Evolutionary conservation across 2,113 vertebrate species (phyloP).

Genomic region (Engraulis encrasicolus): DNA sequence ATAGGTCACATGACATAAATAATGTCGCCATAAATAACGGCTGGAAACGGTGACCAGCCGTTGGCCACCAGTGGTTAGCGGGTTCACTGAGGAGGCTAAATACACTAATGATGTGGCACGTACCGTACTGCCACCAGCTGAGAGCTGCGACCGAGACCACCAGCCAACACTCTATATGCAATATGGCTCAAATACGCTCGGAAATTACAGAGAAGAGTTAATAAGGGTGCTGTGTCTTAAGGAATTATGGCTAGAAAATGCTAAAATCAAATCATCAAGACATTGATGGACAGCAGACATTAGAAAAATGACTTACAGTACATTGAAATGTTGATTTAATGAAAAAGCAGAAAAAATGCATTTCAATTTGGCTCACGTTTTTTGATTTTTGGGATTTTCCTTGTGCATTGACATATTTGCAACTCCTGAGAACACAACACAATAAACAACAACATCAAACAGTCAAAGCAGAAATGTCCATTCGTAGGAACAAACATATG

Average conservation of each 20-base stretch:
- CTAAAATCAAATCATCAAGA: too few relatives aligned
- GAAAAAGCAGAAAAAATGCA: too few relatives aligned
- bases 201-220: too few relatives aligned
- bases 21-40: conserved; percentile 34
- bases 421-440: neutral
- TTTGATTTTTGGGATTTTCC: too few relatives aligned
- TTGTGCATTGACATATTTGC: too few relatives aligned
- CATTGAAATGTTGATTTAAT: too few relatives aligned
- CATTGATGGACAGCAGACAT: too few relatives aligned
- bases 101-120: neutral
- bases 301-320: too few relatives aligned
- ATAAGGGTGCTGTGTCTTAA: too few relatives aligned
- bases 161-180: too few relatives aligned
- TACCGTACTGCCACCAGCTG: neutral
- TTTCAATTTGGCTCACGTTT: too few relatives aligned
- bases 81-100: conserved; percentile 16
- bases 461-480: neutral
- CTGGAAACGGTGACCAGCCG: conserved; percentile 20
- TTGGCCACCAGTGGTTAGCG: conserved; percentile 21
- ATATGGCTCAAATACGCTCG: neutral
- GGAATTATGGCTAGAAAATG: too few relatives aligned
- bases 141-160: neutral
- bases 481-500: neutral
- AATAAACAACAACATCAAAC: neutral
- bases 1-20: conserved; percentile 40